These are phyloP conservation scores for Tenthredo distinguenda DNA, from an alignment of 2,888 invertebrate genomes.

Conservation along the genomic window DNA sequence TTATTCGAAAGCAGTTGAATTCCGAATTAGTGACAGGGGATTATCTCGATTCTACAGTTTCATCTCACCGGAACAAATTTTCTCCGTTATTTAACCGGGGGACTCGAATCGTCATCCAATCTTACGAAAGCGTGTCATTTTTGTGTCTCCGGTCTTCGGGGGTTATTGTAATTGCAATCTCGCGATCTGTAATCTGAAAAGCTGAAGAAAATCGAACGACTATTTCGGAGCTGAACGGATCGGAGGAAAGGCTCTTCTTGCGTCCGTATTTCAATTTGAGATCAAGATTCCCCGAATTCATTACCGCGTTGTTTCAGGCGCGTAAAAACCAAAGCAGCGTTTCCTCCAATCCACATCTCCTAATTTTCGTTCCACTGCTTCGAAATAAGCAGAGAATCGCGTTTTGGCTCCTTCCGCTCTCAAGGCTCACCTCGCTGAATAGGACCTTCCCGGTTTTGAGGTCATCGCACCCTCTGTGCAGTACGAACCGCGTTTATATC, in stretches of 20 bases:
- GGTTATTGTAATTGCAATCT: background rate
- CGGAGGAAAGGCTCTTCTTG: background rate
- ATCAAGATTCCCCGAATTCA: background rate
- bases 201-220: background rate
- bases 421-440: conserved; percentile 66
- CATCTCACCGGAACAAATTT: background rate
- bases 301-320: background rate
- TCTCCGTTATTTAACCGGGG: conserved; percentile 32
- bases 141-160: background rate
- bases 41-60: conserved; percentile 1
- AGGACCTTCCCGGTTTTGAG: conserved; percentile 73
- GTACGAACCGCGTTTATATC: conserved; percentile 64
- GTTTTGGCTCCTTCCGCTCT: background rate
- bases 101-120: background rate
- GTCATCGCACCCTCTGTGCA: conserved; percentile 71
- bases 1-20: conserved; percentile 11
- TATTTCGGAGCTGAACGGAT: background rate
- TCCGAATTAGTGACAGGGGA: background rate
- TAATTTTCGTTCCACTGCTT: background rate
- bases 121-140: conserved; percentile 38
- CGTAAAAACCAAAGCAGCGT: background rate
- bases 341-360: conserved; percentile 17
- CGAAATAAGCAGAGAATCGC: background rate
- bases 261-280: background rate
- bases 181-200: background rate